These are phyloP conservation scores for Spinibarbus caldwelli DNA, from an alignment of 2,797 vertebrate species.

Conservation along the genomic window DNA sequence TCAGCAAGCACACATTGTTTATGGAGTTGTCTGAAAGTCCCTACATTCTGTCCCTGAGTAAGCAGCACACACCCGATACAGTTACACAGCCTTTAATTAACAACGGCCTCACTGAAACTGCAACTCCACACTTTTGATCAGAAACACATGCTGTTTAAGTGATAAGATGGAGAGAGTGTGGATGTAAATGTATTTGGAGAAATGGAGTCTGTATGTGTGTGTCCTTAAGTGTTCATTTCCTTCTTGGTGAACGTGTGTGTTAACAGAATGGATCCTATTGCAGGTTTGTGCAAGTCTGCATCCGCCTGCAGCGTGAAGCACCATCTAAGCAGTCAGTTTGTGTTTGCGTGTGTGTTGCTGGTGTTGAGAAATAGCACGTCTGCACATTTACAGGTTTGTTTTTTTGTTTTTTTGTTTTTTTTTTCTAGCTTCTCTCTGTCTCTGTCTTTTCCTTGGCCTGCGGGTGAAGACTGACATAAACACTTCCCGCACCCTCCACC, in stretches of 20 bases:
- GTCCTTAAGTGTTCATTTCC: not conserved
- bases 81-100: slow-evolving; percentile 51
- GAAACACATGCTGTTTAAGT: not conserved
- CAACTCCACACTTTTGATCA: slow-evolving; percentile 15
- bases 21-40: slow-evolving; percentile 58
- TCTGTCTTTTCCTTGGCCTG: slow-evolving; percentile 36
- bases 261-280: slow-evolving; percentile 38
- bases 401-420: not conserved
- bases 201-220: slow-evolving; percentile 25
- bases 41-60: slow-evolving; percentile 13
- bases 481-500: slow-evolving; percentile 23
- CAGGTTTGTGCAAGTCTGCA: slow-evolving; percentile 54
- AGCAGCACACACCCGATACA: slow-evolving; percentile 49
- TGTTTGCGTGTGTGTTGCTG: slow-evolving; percentile 16
- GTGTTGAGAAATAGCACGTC: slow-evolving; percentile 34
- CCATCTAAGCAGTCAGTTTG: slow-evolving; percentile 24
- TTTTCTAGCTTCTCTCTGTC: not conserved
- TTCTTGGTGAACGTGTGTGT: slow-evolving; percentile 28
- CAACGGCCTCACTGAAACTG: slow-evolving; percentile 19
- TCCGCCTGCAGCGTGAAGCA: slow-evolving; percentile 18
- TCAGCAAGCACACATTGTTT: slow-evolving; percentile 58
- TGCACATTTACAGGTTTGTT: slow-evolving; percentile 15
- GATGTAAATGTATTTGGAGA: slow-evolving; percentile 18
- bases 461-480: slow-evolving; percentile 16
- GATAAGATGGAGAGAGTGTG: not conserved